Evolutionary conservation across 2,113 vertebrate genomes (phyloP).

Genomic region (Neopipo cinnamomea): DNA sequence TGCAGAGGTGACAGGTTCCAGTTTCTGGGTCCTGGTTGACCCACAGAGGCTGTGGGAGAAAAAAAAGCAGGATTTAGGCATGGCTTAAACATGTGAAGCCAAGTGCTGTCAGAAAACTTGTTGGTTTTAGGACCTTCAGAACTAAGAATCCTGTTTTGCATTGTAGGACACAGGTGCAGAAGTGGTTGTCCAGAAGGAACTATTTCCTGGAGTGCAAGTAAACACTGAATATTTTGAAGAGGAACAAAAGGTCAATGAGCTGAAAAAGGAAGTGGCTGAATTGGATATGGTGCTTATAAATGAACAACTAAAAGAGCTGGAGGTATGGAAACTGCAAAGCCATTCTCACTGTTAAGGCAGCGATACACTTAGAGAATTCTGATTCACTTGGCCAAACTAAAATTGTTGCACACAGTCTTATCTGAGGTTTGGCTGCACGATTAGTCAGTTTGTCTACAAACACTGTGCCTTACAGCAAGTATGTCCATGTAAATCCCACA

Average conservation of each 20-base stretch:
- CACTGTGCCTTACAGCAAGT: not conserved
- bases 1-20: not conserved
- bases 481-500: not conserved
- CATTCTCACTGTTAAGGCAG: not conserved
- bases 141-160: slow-evolving; percentile 5
- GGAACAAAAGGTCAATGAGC: slow-evolving; percentile 74
- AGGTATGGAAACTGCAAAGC: slow-evolving; percentile 77
- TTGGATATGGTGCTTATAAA: slow-evolving; percentile 78
- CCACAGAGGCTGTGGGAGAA: not conserved
- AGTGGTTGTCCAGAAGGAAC: slow-evolving; percentile 54
- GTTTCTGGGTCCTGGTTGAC: not conserved
- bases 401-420: not conserved
- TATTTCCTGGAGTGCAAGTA: slow-evolving; percentile 33
- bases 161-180: slow-evolving; percentile 64
- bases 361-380: not conserved
- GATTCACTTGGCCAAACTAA: slow-evolving; percentile 14
- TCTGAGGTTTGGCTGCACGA: slow-evolving; percentile 28
- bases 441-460: not conserved
- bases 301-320: slow-evolving; percentile 82
- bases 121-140: not conserved
- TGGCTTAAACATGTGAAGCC: not conserved
- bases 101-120: not conserved
- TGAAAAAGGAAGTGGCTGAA: slow-evolving; percentile 78
- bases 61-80: not conserved
- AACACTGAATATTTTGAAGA: slow-evolving; percentile 70